Base-by-base conservation (phyloP, 2,113 vertebrate genomes). In the Phaethornis superciliosus region DNA sequence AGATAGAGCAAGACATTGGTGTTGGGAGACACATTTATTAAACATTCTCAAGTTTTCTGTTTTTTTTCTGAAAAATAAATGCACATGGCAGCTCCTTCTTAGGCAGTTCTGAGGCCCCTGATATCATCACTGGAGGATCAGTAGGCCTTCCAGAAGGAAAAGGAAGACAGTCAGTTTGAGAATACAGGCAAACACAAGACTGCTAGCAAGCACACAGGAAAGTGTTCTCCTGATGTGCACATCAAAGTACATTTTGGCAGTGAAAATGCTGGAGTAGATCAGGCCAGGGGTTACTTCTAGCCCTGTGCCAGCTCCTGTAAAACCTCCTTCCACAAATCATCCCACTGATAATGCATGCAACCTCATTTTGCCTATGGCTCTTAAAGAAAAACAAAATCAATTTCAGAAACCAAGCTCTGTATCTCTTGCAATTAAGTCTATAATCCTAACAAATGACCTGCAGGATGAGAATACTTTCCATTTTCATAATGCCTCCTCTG, bases 41-140 rank as follows among this genome's bases (percentile, higher is more conserved):
- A 74, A 69, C 68, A 70, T 37, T 32, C 69, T 71, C 20, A 58
- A 24, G 76, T 22, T 83, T 83, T 83, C 33, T 86, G 77, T n/a
- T n/a, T n/a, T n/a, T n/a, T n/a, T n/a, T n/a, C n/a, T n/a, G n/a
- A 83, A 86, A 88, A 95, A 90, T 56, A 86, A 90, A 85, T 26
- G 62, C 4, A 3, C 15, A 47, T 67, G 74, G 81, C 42, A 70
- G 56, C 64, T 81, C 56, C 78, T 82, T 89, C 37, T 28, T 35
- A 35, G 51, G 69, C 69, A 75, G 65, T 13, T 68, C 47, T 58
- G 69, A 81, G 72, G 86, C 74, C 1, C 8, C 67, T 28, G 58
- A 54, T 44, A n/a, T 30, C 77, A 70, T 37, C 81, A 65, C n/a
- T 68, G 75, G 49, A 79, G 78, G 84, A 89, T 78, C 77, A 68